Base-by-base conservation (phyloP, 2,797 vertebrate genomes). In the Odontamblyopus lacepedii region DNA sequence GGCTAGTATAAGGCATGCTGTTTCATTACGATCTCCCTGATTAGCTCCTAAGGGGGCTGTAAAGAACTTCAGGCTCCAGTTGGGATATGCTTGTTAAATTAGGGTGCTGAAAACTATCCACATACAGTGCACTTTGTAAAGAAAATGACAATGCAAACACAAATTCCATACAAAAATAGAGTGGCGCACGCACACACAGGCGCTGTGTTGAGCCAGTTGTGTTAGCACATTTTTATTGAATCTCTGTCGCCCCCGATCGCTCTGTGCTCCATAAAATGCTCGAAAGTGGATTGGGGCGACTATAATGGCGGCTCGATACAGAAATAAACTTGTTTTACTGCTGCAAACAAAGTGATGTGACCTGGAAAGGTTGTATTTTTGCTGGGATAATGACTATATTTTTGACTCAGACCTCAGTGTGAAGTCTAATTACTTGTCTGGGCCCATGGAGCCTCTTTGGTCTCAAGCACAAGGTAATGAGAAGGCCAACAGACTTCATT, bases 321-420 rank as follows among this genome's bases (percentile, higher is more conserved):
- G 96, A 96, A 97, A 97, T 96, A 96, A 96, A 97, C 94, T 95
- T 95, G 94, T 95, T 97, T 97, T 96, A 96, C 94, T 95, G 96
- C 90, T 2, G 94, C 94, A 96, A 96, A 97, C 95, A 96, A 95
- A 96, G 95, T 91, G 94, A 95, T 94, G 95, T 96, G 95, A 97
- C 95, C 96, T 96, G 95, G 94, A 96, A 97, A 97, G 96, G 95
- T 96, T 96, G 90, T 92, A 95, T 96, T 95, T 96, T 95, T 95
- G 93, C 92, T 89, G 63, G 91, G 88, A 93, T 95, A 96, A 96
- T 93, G 92, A 95, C 88, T 94, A 91, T 93, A 88, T 95, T 92
- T 94, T 89, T 92, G 90, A 93, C 90, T 87, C 92, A 91, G 85
- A 78, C 78, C 92, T 92, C 92, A 91, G 83, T 82, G 87, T 87